A percentile compares a stretch with the other conserved stretches of the same genome.
phyloP scores from a whole-genome alignment of 2,113 vertebrate genomes.

The Prunella himalayana region DNA sequence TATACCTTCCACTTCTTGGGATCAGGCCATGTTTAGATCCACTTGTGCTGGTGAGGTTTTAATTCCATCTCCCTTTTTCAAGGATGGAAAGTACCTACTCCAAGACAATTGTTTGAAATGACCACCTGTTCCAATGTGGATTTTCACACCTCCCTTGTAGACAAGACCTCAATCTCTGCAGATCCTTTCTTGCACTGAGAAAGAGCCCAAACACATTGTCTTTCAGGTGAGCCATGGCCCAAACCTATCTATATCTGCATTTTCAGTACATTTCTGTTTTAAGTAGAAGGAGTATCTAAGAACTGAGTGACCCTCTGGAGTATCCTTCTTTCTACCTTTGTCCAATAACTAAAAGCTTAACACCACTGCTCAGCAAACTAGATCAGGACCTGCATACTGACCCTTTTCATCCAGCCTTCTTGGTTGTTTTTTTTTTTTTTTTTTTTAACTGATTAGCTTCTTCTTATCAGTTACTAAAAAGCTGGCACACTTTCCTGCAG shows the following conservation, averaged over 20 bases:
- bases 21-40: background rate
- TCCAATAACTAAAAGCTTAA: background rate
- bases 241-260: background rate
- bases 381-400: background rate
- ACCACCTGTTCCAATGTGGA: background rate
- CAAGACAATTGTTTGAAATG: background rate
- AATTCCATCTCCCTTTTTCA: background rate
- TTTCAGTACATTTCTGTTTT: background rate
- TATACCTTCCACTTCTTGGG: background rate
- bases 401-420: background rate
- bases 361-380: background rate
- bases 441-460: background rate
- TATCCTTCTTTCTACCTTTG: background rate
- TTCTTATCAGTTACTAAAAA: background rate
- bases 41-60: background rate
- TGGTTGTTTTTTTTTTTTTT: background rate
- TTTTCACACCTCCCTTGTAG: background rate
- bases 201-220: background rate
- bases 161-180: accelerated
- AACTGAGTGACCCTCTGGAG: background rate
- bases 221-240: background rate
- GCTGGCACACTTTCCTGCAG: background rate
- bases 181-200: background rate
- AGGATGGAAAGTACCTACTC: background rate
- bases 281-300: background rate